Evolutionary conservation across 2,888 invertebrate species (phyloP).

Genomic region (Rotaria sp.): DNA sequence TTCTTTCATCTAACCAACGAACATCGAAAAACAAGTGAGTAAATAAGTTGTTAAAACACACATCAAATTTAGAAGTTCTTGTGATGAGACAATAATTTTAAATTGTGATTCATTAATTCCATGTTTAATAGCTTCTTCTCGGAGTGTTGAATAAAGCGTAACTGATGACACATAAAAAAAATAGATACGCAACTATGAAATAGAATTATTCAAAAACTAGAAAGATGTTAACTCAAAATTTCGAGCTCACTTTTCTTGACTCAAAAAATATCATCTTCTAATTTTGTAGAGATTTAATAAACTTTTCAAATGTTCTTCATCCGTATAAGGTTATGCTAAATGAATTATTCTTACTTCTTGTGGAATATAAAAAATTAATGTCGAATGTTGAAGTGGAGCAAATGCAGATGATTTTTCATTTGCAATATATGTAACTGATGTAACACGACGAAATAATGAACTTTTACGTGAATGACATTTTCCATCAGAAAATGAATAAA

Average conservation of each 20-base stretch:
- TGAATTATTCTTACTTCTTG: neutral
- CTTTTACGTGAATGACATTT: conserved; percentile 7
- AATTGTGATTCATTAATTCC: conserved; percentile 95
- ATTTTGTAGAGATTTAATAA: no score
- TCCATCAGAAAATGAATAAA: conserved; percentile 18
- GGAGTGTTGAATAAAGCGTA: conserved; percentile 90
- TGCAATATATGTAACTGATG: neutral
- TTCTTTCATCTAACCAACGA: no score
- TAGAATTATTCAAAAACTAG: no score
- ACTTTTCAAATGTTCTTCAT: no score
- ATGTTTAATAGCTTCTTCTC: conserved; percentile 89
- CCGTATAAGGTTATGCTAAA: no score
- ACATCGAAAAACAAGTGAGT: neutral
- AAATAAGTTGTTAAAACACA: neutral
- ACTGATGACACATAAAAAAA: conserved; percentile 91
- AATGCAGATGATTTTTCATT: neutral
- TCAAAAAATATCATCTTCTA: no score
- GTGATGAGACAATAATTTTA: conserved; percentile 80
- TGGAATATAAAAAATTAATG: conserved; percentile 7
- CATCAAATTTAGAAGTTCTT: conserved; percentile 62
- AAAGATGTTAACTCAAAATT: no score
- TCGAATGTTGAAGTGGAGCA: neutral
- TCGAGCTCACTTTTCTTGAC: no score
- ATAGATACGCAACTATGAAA: no score
- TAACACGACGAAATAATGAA: neutral